Evolutionary conservation across 2,888 invertebrate species (phyloP).

Genomic region (Volucella inanis): DNA sequence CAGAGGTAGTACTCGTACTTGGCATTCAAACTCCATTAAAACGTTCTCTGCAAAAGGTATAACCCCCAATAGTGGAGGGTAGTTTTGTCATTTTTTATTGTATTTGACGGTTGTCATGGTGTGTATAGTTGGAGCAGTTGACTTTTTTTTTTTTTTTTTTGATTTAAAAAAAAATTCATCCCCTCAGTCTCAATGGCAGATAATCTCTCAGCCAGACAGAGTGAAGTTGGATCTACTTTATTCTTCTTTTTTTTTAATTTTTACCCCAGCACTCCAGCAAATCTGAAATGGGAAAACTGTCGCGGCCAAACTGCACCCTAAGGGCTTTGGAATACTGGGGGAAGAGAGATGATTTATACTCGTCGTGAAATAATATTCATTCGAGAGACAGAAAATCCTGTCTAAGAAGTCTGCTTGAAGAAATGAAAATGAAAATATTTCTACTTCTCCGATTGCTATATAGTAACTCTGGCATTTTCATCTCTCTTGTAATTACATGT

Average conservation of each 20-base stretch:
- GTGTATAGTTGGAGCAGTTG: slow-evolving; percentile 17
- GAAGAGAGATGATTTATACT: slow-evolving; percentile 58
- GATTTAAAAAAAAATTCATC: slow-evolving; percentile 36
- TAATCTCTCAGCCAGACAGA: slow-evolving; percentile 65
- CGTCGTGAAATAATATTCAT: slow-evolving; percentile 35
- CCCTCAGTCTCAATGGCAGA: slow-evolving; percentile 53
- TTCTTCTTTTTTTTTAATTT: not conserved
- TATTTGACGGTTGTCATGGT: slow-evolving; percentile 43
- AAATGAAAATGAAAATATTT: slow-evolving; percentile 45
- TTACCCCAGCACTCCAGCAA: slow-evolving; percentile 16
- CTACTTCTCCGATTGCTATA: slow-evolving; percentile 33
- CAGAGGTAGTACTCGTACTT: too few relatives aligned
- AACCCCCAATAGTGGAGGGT: too few relatives aligned
- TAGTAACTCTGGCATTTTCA: not conserved
- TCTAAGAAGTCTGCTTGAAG: slow-evolving; percentile 51
- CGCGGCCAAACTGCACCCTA: slow-evolving; percentile 52
- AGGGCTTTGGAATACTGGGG: slow-evolving; percentile 31
- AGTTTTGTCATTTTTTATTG: slow-evolving; percentile 21
- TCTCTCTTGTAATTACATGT: slow-evolving; percentile 48
- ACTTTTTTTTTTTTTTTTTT: not conserved
- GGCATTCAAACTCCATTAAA: not conserved
- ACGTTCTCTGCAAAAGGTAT: not conserved
- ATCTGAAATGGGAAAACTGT: slow-evolving; percentile 30
- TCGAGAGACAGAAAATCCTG: slow-evolving; percentile 43
- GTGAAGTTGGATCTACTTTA: slow-evolving; percentile 52